These are phyloP conservation scores for Caradrina clavipalpis DNA, from an alignment of 2,888 invertebrate genomes.

Conservation along the genomic window DNA sequence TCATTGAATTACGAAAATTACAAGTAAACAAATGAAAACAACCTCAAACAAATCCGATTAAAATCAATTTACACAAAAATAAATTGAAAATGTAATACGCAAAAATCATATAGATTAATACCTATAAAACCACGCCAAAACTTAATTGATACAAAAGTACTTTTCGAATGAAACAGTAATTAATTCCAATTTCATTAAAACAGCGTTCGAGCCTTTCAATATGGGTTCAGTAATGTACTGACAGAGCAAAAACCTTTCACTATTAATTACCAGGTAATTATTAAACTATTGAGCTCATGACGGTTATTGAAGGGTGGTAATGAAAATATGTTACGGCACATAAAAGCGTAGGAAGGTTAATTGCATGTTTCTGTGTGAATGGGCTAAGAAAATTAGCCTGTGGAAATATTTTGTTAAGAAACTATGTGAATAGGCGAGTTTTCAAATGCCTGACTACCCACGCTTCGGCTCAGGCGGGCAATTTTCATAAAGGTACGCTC, in stretches of 20 bases:
- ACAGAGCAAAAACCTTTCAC: slow-evolving; percentile 23
- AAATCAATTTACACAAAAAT: not conserved
- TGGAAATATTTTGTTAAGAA: slow-evolving; percentile 19
- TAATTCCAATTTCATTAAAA: slow-evolving; percentile 36
- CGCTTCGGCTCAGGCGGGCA: no score
- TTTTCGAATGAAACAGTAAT: slow-evolving; percentile 21
- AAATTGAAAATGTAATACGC: not conserved
- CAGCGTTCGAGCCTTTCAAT: slow-evolving; percentile 19
- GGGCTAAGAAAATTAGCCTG: slow-evolving; percentile 6
- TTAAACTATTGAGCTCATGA: slow-evolving; percentile 39
- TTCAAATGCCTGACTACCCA: not conserved
- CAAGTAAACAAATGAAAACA: no score
- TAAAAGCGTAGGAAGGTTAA: slow-evolving; percentile 36
- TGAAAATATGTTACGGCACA: slow-evolving; percentile 35
- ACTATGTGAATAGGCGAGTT: not conserved
- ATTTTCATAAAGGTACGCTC: no score
- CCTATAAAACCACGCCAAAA: not conserved
- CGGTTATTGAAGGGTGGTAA: slow-evolving; percentile 32
- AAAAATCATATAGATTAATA: not conserved
- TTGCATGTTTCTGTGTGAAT: slow-evolving; percentile 43
- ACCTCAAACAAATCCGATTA: not conserved
- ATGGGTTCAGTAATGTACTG: slow-evolving; percentile 16
- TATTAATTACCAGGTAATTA: slow-evolving; percentile 48
- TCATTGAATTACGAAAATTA: no score
- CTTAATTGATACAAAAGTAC: not conserved